Evolutionary conservation across 2,888 invertebrate species (phyloP), one percentile per base, ranked within the genome.

Genomic region (Metallyticus violacea): DNA sequence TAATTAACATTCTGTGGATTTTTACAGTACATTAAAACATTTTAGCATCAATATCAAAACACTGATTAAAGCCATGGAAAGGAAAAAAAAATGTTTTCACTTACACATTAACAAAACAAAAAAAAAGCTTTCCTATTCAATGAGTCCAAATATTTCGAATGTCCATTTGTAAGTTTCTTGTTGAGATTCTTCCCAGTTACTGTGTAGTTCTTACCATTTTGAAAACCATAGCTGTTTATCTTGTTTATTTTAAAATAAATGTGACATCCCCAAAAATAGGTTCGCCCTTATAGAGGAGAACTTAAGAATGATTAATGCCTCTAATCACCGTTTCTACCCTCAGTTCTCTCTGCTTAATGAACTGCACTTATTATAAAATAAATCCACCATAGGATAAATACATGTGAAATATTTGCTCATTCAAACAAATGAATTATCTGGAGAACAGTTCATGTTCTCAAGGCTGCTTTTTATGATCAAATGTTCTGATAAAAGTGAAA

Each of bases 21-120:
- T 85, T 85, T 85, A 85, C 85, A 85, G 80, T 85, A 85, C 85
- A 85, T 79, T 80, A 85, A 40, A 80, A 22, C 79, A 28, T 85
- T 85, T 85, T 85, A 85, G 81, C 26, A 29, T 77, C 81, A 77
- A 80, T 81, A 85, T 15, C 77, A 81, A 85, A 80, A 81, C 81
- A 85, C 28, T 40, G 82, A 83, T 26, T 77, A 26, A 25, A 40
- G 76, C 27, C 22, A 82, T n/a, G n/a, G 77, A 83, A 83, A 26
- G 29, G 79, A 25, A 25, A 7, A 2, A n/a, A 27, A 76, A 26
- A 28, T 83, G 27, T 77, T 28, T 27, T 28, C 27, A 83, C 26
- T 83, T 83, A 40, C 40, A 25, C n/a, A 29, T 30, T 77, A 77
- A 77, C 25, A 83, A 27, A 25, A 77, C 7, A 83, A 77, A 29